A percentile compares a stretch with the other conserved stretches of the same genome.
phyloP scores from a whole-genome alignment of 2,888 invertebrate species.

The Pheosia tremula region DNA sequence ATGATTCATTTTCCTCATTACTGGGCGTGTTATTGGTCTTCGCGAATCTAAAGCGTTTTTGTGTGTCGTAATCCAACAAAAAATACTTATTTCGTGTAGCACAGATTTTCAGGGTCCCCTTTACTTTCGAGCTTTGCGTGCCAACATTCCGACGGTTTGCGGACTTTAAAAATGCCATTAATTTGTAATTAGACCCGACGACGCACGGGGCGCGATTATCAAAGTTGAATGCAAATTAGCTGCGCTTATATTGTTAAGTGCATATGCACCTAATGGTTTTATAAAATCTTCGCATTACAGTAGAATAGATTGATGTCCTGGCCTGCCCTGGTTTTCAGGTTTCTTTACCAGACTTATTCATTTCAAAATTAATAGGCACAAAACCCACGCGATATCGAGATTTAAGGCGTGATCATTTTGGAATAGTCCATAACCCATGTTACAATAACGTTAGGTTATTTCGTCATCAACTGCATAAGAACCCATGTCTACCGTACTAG shows the following conservation, averaged over 20 bases:
- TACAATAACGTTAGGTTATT: neutral
- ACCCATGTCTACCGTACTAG: no score
- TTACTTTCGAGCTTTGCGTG: slow-evolving; percentile 1
- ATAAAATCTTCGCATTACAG: neutral
- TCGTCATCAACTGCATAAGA: neutral
- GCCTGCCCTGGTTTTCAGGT: no score
- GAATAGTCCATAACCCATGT: no score
- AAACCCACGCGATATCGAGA: no score
- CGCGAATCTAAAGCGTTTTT: slow-evolving; percentile 14
- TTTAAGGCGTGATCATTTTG: no score
- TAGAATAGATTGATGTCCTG: no score
- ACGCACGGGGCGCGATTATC: neutral
- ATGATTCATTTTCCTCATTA: slow-evolving; percentile 38
- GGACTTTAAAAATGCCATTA: slow-evolving; percentile 7
- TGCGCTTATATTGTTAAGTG: neutral
- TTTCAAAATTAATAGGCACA: no score
- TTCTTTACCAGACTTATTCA: no score
- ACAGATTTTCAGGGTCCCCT: neutral
- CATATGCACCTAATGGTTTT: neutral
- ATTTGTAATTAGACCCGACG: slow-evolving; percentile 9
- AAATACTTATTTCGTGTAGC: neutral
- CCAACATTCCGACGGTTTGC: neutral
- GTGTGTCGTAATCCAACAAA: slow-evolving; percentile 9
- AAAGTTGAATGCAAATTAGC: neutral
- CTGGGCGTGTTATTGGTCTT: slow-evolving; percentile 24